Conservation (phyloP, 2,797 vertebrate genomes). For the Galaxias olidus region DNA sequence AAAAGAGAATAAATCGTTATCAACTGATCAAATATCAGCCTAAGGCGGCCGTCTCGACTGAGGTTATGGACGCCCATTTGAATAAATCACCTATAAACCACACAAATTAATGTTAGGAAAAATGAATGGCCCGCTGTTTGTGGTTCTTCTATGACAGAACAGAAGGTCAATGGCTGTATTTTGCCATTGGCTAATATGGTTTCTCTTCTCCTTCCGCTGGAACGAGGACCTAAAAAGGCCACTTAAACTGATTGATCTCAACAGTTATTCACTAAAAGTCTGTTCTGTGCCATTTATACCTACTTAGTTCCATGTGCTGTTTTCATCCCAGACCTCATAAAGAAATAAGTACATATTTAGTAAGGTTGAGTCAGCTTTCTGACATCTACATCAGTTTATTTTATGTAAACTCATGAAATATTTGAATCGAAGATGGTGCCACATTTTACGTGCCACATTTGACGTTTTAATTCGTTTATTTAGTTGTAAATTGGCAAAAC, state of each 20-base stretch:
- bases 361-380: slow-evolving; percentile 16
- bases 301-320: slow-evolving; percentile 32
- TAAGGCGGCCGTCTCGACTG: too few relatives aligned
- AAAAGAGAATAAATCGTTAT: too few relatives aligned
- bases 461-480: too few relatives aligned
- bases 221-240: slow-evolving; percentile 24
- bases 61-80: too few relatives aligned
- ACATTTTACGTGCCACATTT: too few relatives aligned
- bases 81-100: too few relatives aligned
- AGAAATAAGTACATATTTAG: slow-evolving; percentile 27
- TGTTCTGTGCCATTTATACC: slow-evolving; percentile 41
- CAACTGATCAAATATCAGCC: too few relatives aligned
- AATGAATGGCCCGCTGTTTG: not conserved
- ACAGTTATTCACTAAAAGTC: slow-evolving; percentile 21
- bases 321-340: slow-evolving; percentile 18
- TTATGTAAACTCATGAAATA: too few relatives aligned
- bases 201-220: slow-evolving; percentile 12
- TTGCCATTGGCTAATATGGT: slow-evolving; percentile 20
- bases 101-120: too few relatives aligned
- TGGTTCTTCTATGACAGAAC: slow-evolving; percentile 14
- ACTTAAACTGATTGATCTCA: slow-evolving; percentile 41
- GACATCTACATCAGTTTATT: slow-evolving; percentile 22
- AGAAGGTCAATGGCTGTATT: slow-evolving; percentile 11
- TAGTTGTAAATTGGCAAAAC: too few relatives aligned
- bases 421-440: too few relatives aligned